Base-by-base conservation (phyloP, 92 coral and sea anemone genomes). In the Blastomussa wellsi region DNA sequence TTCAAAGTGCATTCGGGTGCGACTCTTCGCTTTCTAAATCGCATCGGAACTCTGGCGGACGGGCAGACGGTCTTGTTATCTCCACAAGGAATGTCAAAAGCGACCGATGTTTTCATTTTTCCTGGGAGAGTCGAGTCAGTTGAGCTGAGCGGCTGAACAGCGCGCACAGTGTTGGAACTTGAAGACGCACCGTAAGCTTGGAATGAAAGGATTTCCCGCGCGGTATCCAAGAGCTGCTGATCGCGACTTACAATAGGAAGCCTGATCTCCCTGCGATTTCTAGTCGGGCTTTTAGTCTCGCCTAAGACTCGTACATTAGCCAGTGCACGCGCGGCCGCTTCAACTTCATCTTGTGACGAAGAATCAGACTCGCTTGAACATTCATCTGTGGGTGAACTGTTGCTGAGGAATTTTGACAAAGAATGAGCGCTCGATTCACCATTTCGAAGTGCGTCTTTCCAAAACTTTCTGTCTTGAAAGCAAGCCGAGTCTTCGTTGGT, bases 131-230 rank as follows among this genome's bases (percentile, higher is more conserved):
- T 13, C n/a, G 78, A 82, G 36, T 38, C 22, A 53, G 67, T 37
- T 8, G 86, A 82, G 39, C 70, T 33, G 33, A 72, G 53, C 1
- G 86, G 86, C 78, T 82, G 65, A 12, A 37, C 35, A 24, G 84
- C 41, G 19, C 19, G 53, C 31, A 20, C 44, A 24, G 64, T 6
- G 12, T 67, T 64, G 36, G 49, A 69, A 35, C 67, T 69, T 51
- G 68, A 69, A 35, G 78, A 82, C 22, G 51, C 33, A 17, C 47
- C 78, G 48, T 11, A 35, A 37, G 22, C 29, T 17, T 82, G 78
- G 51, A 51, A 17, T 51, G 68, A 22, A 7, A 82, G 78, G 67
- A 82, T 82, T 71, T 82, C 86, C 13, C 78, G 78, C 41, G 86
- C 86, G n/a, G 68, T 82, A 14, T 82, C 69, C 69, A 82, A 35